Base-by-base conservation (phyloP, 2,797 vertebrate genomes). In the Typhlichthys subterraneus region DNA sequence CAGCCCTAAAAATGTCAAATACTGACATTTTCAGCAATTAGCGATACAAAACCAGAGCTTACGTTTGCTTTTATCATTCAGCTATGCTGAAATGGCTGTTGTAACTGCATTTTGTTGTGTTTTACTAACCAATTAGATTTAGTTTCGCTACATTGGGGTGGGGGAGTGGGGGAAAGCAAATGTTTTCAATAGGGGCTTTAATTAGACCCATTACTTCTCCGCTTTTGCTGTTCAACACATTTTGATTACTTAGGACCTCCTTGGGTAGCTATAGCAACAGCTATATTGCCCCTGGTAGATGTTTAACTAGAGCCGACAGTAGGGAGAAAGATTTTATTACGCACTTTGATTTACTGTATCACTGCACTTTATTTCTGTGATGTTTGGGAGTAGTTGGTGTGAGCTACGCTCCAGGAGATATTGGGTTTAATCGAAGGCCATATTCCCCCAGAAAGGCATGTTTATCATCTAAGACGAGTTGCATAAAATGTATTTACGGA, bases 261-360 rank as follows among this genome's bases (percentile, higher is more conserved):
- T 67, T 80, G 61, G 49, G 88, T 85, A 78, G 80, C 87, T 85
- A 89, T 88, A 81, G 85, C 81, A 85, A 89, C 87, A 69, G 76
- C 81, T 87, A 76, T 73, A 83, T 86, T 86, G 73, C 78, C 78
- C 84, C 83, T 63, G 67, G 79, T 87, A 85, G 84, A 86, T 87
- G 82, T 88, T 88, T 91, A 88, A 88, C 84, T 82, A 81, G 80
- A 88, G 83, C 85, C 87, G 82, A 85, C 89, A 83, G 81, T 69
- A 72, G 77, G 84, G 80, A 86, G 73, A 81, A 65, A 69, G 77
- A 79, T 83, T 89, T 91, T 85, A 89, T 89, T 89, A 84, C 75
- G 83, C 70, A 78, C 81, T 81, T 79, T 85, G 84, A 87, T 84
- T 85, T 83, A 86, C 77, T 61, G 71, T 73, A 82, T 78, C 70